A percentile compares a stretch with the other conserved stretches of the same genome.
Evolutionary conservation across 2,797 vertebrate genomes (phyloP).

Genomic region (Darevskia nairensis): DNA sequence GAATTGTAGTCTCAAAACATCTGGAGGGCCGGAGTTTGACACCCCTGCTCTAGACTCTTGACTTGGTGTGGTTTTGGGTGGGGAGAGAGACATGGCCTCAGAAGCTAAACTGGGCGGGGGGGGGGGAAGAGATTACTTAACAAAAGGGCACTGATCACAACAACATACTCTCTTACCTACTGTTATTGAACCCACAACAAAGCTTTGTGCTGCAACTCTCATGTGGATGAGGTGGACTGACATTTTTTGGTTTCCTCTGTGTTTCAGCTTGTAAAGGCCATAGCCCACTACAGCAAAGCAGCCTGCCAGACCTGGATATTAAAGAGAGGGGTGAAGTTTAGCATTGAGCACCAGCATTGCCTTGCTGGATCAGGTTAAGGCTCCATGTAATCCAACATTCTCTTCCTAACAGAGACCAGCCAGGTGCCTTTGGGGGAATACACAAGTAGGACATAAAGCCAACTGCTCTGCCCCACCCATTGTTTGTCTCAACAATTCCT

Average conservation of each 20-base stretch:
- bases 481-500: not conserved
- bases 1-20: too few relatives aligned
- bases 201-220: constrained; percentile 79
- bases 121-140: not conserved
- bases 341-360: not conserved
- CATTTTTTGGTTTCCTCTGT: constrained; percentile 74
- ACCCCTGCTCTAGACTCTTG: too few relatives aligned
- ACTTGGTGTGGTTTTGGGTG: too few relatives aligned
- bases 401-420: not conserved
- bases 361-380: not conserved
- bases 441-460: not conserved
- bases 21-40: too few relatives aligned
- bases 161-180: constrained; percentile 68
- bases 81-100: too few relatives aligned
- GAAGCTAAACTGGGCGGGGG: too few relatives aligned
- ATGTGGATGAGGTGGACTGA: constrained; percentile 81
- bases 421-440: not conserved
- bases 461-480: not conserved
- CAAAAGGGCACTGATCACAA: not conserved
- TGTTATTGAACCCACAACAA: constrained; percentile 78
- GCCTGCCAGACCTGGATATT: constrained; percentile 75
- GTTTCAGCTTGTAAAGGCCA: constrained; percentile 75
- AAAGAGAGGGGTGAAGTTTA: constrained; percentile 9
- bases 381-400: not conserved
- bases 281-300: constrained; percentile 75